Evolutionary conservation across 1,140 invertebrate genomes (phyloP).

Genomic region (Trigoniulus corallinus): DNA sequence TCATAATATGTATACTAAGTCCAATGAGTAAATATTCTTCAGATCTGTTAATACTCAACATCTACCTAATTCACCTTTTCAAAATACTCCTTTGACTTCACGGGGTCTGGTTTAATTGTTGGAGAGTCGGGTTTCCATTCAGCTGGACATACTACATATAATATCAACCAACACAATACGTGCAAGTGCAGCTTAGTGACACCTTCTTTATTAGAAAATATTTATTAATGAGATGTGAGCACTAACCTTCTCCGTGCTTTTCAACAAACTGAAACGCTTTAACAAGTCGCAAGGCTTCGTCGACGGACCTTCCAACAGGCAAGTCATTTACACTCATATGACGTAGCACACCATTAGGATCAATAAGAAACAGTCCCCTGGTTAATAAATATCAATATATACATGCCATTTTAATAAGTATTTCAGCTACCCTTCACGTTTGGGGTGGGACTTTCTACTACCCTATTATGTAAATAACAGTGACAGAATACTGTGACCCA

Average conservation of each 20-base stretch:
- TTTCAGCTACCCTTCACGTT: no score
- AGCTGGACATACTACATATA: conserved; percentile 55
- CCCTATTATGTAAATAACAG: no score
- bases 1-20: no score
- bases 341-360: conserved; percentile 48
- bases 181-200: not conserved
- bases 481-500: conserved; percentile 69
- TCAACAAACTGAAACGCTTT: conserved; percentile 89
- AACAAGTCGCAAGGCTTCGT: conserved; percentile 72
- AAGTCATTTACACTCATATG: conserved; percentile 47
- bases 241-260: conserved; percentile 68
- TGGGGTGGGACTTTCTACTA: no score
- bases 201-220: not conserved
- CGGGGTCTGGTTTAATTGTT: conserved; percentile 67
- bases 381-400: conserved; percentile 30
- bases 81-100: conserved; percentile 63
- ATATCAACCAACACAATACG: conserved; percentile 1
- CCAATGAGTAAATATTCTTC: no score
- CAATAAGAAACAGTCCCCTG: conserved; percentile 54
- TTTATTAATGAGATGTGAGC: not conserved
- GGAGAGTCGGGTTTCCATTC: conserved; percentile 62
- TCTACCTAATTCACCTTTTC: conserved; percentile 16
- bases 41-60: no score
- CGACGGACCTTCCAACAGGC: conserved; percentile 84
- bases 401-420: no score